Evolutionary conservation across 2,888 invertebrate species (phyloP).

Genomic region (Anthoptus insignis): DNA sequence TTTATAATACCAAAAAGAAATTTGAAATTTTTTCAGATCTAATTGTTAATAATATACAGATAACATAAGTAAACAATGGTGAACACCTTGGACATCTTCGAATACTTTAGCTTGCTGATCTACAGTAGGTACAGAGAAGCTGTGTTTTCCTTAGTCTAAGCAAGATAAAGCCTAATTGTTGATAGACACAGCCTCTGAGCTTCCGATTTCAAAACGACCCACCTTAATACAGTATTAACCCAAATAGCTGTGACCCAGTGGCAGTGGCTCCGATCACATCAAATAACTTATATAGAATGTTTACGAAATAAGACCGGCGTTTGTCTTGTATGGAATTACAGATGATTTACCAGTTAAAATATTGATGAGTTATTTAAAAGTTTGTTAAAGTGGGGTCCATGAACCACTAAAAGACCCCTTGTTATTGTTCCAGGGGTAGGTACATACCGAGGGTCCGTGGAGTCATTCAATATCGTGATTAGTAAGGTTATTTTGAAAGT

Average conservation of each 20-base stretch:
- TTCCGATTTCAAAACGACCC: constrained; percentile 32
- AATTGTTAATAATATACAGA: no score
- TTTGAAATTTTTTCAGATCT: no score
- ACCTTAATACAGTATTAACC: constrained; percentile 33
- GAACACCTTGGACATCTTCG: no score
- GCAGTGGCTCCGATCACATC: constrained; percentile 13
- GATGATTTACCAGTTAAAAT: not conserved
- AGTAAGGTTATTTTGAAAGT: no score
- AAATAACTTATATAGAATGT: constrained; percentile 3
- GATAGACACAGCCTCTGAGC: constrained; percentile 15
- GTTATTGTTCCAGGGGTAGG: no score
- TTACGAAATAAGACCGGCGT: not conserved
- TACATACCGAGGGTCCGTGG: no score
- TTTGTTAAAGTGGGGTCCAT: no score
- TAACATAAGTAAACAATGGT: no score
- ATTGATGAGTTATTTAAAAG: no score
- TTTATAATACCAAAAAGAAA: no score
- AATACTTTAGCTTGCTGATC: not conserved
- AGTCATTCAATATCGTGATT: no score
- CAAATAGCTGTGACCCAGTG: constrained; percentile 32
- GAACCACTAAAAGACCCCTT: no score
- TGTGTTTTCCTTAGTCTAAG: not conserved
- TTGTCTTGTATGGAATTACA: not conserved
- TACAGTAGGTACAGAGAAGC: not conserved
- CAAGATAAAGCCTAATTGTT: not conserved